phyloP scores from a whole-genome alignment of 2,888 invertebrate genomes.

The Miltochrista miniata region DNA sequence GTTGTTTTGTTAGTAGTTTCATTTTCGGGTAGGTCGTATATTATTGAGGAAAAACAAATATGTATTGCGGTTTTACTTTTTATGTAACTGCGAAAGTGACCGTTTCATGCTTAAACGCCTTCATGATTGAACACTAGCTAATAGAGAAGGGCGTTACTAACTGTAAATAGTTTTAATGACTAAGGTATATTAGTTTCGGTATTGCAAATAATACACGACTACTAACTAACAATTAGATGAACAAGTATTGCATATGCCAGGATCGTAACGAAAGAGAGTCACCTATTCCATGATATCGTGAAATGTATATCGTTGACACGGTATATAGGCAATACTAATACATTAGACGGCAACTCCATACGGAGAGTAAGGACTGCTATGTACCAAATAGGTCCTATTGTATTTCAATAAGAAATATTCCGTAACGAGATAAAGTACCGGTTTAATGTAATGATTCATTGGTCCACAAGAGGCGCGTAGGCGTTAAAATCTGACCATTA shows the following conservation, averaged over 20 bases:
- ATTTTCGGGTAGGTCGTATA: slow-evolving; percentile 1
- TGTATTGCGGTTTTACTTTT: background rate
- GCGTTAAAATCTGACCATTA: background rate
- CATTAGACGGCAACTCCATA: no score
- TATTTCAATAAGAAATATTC: slow-evolving; percentile 3
- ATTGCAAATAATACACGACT: no score
- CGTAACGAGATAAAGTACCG: slow-evolving; percentile 1
- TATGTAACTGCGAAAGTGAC: background rate
- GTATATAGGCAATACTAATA: no score
- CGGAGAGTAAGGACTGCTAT: background rate
- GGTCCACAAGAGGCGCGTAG: background rate
- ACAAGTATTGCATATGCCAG: background rate
- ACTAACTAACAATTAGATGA: no score
- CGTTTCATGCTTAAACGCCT: no score
- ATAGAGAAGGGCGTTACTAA: no score
- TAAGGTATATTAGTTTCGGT: no score
- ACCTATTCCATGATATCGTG: no score
- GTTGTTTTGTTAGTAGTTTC: slow-evolving; percentile 3
- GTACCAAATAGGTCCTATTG: background rate
- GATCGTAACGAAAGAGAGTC: background rate
- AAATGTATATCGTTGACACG: no score
- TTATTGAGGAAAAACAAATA: background rate
- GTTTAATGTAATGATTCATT: background rate
- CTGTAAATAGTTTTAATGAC: no score
- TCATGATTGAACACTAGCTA: no score